Percentiles rank a stretch among this genome's conserved stretches.
phyloP scores from a whole-genome alignment of 1,140 invertebrate species.

The Holcopasites calliopsidis region DNA sequence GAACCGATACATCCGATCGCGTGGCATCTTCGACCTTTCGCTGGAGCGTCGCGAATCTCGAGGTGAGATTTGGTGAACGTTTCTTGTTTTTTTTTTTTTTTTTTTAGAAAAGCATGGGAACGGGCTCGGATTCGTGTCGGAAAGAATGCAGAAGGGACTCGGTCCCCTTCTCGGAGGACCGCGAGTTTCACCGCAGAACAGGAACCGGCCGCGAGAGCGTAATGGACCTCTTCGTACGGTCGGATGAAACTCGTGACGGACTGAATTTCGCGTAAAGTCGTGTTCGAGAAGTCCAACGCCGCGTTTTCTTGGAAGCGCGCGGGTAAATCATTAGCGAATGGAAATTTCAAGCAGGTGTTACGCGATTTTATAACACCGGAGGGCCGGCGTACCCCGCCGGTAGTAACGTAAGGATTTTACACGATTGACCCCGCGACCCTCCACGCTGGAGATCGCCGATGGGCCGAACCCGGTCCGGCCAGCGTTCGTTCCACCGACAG shows the following conservation, averaged over 20 bases:
- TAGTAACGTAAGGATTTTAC: slow-evolving; percentile 61
- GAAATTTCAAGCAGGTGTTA: slow-evolving; percentile 65
- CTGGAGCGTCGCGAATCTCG: no score
- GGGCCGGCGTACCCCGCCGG: slow-evolving; percentile 41
- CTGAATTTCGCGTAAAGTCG: slow-evolving; percentile 12
- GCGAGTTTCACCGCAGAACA: background rate
- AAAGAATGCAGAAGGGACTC: no score
- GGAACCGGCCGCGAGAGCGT: background rate
- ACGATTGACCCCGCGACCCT: slow-evolving; percentile 49
- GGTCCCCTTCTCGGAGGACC: background rate
- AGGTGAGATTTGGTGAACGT: no score
- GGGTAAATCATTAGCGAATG: slow-evolving; percentile 61
- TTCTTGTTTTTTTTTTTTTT: no score
- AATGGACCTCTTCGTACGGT: background rate
- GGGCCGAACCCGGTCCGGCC: background rate
- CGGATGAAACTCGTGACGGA: slow-evolving; percentile 1
- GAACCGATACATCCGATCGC: slow-evolving; percentile 48
- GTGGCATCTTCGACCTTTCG: slow-evolving; percentile 21
- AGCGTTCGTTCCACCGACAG: background rate
- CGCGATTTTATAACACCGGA: slow-evolving; percentile 55
- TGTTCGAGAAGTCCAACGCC: slow-evolving; percentile 7
- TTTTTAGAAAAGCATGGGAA: no score
- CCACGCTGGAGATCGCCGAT: slow-evolving; percentile 46
- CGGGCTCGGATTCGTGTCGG: no score
- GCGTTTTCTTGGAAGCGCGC: slow-evolving; percentile 29